Conservation (phyloP, 2,113 vertebrate genomes). For the Chamaea fasciata region DNA sequence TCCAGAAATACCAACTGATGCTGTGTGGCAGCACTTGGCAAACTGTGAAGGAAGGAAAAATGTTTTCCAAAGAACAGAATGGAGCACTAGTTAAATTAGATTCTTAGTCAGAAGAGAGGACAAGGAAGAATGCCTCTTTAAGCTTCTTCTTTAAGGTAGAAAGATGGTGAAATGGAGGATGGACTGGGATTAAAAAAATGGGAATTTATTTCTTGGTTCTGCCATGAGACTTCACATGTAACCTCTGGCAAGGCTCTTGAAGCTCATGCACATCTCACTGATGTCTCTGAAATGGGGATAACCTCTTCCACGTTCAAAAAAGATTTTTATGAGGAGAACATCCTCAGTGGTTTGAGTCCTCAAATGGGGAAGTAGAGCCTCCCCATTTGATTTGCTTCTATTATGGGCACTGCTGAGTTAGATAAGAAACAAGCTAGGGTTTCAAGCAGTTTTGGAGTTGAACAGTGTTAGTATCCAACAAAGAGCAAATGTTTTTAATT, state of each 20-base stretch:
- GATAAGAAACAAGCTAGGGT: not conserved
- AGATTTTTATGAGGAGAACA: not conserved
- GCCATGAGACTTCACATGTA: not conserved
- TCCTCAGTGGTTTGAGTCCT: not conserved
- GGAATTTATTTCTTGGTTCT: not conserved
- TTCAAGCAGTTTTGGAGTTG: not conserved
- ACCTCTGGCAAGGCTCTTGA: not conserved
- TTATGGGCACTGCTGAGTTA: not conserved
- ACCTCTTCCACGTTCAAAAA: not conserved
- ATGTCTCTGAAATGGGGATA: not conserved
- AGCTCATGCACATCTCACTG: not conserved
- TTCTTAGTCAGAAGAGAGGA: not conserved
- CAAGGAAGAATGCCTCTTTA: not conserved
- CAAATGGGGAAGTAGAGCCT: not conserved
- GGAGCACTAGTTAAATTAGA: not conserved
- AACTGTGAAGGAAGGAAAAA: not conserved
- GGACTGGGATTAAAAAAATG: not conserved
- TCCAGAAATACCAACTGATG: not conserved
- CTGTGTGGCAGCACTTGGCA: not conserved
- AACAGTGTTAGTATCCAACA: not conserved
- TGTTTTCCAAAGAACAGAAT: not conserved
- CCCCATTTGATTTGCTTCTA: not conserved
- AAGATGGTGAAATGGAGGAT: not conserved
- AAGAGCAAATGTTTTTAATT: slow-evolving; percentile 21
- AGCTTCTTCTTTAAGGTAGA: not conserved